These are phyloP conservation scores for Dasypus novemcinctus DNA, from an alignment of 2,113 vertebrate genomes.

Conservation along the genomic window DNA sequence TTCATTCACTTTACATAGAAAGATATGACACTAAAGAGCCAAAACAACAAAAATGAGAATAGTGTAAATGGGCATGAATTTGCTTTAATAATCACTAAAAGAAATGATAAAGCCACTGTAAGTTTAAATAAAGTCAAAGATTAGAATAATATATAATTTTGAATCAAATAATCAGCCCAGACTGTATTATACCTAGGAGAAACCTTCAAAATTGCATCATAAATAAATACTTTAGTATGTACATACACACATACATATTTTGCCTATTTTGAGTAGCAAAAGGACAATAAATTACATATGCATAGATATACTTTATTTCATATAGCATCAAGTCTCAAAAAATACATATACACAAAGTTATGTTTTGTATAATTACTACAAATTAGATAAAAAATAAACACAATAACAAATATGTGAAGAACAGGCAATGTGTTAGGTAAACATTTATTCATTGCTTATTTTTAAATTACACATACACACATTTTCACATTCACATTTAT, in stretches of 20 bases:
- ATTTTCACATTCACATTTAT: neutral
- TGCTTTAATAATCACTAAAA: neutral
- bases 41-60: neutral
- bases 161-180: neutral
- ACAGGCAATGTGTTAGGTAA: neutral
- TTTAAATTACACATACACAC: neutral
- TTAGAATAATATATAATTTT: neutral
- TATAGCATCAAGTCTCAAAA: neutral
- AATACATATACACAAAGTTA: neutral
- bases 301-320: neutral
- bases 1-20: neutral
- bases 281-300: neutral
- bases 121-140: neutral
- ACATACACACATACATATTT: neutral
- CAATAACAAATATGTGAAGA: neutral
- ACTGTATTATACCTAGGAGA: neutral
- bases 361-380: neutral
- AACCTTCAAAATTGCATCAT: neutral
- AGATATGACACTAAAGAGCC: neutral
- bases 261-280: neutral
- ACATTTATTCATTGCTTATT: neutral
- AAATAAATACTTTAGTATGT: neutral
- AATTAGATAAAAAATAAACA: neutral
- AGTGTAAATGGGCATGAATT: neutral
- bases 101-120: neutral